These are phyloP conservation scores for Rhombomys opimus DNA, from an alignment of 2,113 vertebrate species.

Conservation along the genomic window DNA sequence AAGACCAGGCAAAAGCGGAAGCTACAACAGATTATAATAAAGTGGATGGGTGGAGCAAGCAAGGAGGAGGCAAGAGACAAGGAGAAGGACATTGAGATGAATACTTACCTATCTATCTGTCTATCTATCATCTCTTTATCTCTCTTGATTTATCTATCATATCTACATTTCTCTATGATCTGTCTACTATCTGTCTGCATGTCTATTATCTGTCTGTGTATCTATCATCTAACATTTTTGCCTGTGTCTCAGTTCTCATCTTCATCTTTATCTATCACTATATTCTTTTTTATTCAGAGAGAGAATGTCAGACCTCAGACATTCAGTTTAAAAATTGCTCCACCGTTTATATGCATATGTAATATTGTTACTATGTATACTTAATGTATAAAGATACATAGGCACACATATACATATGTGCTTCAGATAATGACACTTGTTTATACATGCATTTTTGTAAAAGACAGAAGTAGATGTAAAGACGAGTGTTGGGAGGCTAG, in stretches of 20 bases:
- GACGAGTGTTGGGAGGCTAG: not conserved
- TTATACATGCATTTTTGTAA: not conserved
- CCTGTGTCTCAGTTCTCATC: not conserved
- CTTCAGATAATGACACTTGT: not conserved
- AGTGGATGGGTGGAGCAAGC: not conserved
- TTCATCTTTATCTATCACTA: not conserved
- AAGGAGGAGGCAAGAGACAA: not conserved
- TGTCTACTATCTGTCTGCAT: not conserved
- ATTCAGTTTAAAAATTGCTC: not conserved
- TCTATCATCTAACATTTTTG: not conserved
- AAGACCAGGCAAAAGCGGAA: not conserved
- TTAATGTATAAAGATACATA: not conserved
- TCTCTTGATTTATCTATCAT: not conserved
- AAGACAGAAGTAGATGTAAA: not conserved
- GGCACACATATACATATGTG: not conserved
- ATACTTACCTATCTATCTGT: not conserved
- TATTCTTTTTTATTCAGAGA: not conserved
- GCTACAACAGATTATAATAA: not conserved
- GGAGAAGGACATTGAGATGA: not conserved
- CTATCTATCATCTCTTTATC: not conserved
- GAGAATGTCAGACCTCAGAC: not conserved
- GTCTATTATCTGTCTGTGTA: not conserved
- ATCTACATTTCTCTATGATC: not conserved
- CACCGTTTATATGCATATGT: not conserved
- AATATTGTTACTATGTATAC: not conserved